Evolutionary conservation across 2,113 vertebrate species (phyloP).

Genomic region (Alosa alosa): DNA sequence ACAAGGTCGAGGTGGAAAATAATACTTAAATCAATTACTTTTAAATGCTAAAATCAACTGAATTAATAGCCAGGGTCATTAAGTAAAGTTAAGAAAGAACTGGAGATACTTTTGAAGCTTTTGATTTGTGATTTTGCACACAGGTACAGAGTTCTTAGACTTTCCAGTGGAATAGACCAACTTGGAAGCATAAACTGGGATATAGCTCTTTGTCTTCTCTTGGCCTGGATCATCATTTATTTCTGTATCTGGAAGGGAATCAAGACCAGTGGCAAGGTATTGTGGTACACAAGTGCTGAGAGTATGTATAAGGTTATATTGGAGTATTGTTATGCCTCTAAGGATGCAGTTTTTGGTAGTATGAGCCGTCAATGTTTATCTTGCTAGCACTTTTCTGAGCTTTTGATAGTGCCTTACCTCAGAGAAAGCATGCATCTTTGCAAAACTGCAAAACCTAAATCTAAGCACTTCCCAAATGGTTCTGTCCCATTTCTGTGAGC

Average conservation of each 20-base stretch:
- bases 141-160: conserved; percentile 69
- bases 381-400: too few relatives aligned
- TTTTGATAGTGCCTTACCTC: not conserved
- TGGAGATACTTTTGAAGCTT: too few relatives aligned
- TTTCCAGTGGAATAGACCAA: conserved; percentile 78
- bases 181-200: conserved; percentile 75
- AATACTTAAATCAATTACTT: too few relatives aligned
- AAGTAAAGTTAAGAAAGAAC: too few relatives aligned
- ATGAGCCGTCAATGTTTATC: too few relatives aligned
- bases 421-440: not conserved
- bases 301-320: too few relatives aligned
- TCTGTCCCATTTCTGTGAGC: not conserved
- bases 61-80: too few relatives aligned
- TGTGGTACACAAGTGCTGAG: not conserved
- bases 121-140: not conserved
- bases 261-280: conserved; percentile 76
- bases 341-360: too few relatives aligned
- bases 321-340: too few relatives aligned
- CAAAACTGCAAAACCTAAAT: not conserved
- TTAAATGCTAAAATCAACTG: too few relatives aligned
- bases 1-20: too few relatives aligned
- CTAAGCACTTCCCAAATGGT: not conserved
- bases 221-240: conserved; percentile 75
- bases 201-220: conserved; percentile 70
- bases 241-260: conserved; percentile 80